Conservation (phyloP, 2,113 vertebrate species). For the Phalacrocorax pelagicus region DNA sequence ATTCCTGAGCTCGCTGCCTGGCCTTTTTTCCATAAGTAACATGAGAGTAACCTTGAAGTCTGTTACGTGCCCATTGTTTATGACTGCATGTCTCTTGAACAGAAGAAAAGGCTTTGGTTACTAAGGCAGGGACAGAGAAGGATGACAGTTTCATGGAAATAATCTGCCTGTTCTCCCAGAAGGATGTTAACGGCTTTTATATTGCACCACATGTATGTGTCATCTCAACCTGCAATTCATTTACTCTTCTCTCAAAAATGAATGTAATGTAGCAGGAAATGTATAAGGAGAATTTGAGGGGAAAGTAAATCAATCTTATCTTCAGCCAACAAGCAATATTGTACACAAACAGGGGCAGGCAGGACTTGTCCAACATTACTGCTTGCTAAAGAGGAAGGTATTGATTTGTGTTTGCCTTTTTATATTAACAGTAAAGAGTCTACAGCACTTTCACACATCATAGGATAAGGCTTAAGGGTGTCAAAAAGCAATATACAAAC, state of each 20-base stretch:
- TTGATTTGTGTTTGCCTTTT: constrained; percentile 56
- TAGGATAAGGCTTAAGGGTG: not conserved
- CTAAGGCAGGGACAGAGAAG: not conserved
- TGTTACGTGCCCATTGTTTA: not conserved
- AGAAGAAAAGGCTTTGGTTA: not conserved
- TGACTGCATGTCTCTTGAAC: not conserved
- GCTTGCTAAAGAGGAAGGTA: not conserved
- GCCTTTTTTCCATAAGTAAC: not conserved
- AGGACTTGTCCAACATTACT: not conserved
- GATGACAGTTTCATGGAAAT: not conserved
- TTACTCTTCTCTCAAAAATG: constrained; percentile 11
- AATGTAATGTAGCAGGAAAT: not conserved
- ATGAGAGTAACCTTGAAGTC: not conserved
- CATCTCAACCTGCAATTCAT: not conserved
- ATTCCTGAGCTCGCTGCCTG: not conserved
- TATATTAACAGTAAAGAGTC: not conserved
- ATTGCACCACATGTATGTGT: not conserved
- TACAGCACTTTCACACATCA: constrained; percentile 32
- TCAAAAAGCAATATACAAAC: constrained; percentile 33
- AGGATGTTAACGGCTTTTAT: not conserved
- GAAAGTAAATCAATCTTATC: constrained; percentile 43
- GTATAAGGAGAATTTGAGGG: not conserved
- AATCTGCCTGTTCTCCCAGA: not conserved
- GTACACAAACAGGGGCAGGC: not conserved
- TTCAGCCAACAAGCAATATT: constrained; percentile 7